phyloP scores from a whole-genome alignment of 2,113 vertebrate genomes.

The Melanostigma gelatinosum region DNA sequence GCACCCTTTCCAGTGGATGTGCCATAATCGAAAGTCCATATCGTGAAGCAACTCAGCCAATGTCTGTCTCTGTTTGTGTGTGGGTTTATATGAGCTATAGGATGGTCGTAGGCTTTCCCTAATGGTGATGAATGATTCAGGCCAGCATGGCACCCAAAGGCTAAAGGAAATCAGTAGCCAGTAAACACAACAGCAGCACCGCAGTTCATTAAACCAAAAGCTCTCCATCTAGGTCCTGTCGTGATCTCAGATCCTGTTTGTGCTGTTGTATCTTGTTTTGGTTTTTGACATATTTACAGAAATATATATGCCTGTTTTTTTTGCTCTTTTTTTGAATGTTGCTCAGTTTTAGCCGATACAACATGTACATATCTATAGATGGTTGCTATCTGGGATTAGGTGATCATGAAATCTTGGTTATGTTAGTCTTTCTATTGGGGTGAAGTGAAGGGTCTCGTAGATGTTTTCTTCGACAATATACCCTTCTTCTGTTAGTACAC shows the following conservation, averaged over 20 bases:
- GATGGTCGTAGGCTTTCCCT: slow-evolving; percentile 6
- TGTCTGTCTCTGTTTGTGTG: not conserved
- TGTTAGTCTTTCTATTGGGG: not conserved
- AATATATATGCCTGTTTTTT: not conserved
- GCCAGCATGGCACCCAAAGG: slow-evolving; percentile 32
- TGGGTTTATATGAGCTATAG: slow-evolving; percentile 6
- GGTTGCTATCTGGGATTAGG: not conserved
- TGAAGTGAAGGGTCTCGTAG: not conserved
- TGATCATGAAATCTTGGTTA: not conserved
- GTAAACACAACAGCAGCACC: slow-evolving; percentile 37
- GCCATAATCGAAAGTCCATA: not conserved
- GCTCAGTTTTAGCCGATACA: not conserved
- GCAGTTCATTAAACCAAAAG: slow-evolving; percentile 38
- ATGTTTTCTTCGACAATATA: not conserved
- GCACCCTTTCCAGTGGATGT: not conserved
- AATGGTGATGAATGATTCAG: slow-evolving; percentile 67
- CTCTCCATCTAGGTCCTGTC: slow-evolving; percentile 5
- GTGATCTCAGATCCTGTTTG: not conserved
- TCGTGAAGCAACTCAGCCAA: slow-evolving; percentile 4
- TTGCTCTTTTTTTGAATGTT: not conserved
- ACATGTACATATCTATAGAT: not conserved
- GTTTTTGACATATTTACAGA: not conserved
- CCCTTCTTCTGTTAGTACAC: not conserved
- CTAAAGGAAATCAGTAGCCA: slow-evolving; percentile 67
- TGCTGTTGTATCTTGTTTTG: not conserved